These are phyloP conservation scores for Zaprionus capensis DNA, from an alignment of 1,140 invertebrate species.

Conservation along the genomic window DNA sequence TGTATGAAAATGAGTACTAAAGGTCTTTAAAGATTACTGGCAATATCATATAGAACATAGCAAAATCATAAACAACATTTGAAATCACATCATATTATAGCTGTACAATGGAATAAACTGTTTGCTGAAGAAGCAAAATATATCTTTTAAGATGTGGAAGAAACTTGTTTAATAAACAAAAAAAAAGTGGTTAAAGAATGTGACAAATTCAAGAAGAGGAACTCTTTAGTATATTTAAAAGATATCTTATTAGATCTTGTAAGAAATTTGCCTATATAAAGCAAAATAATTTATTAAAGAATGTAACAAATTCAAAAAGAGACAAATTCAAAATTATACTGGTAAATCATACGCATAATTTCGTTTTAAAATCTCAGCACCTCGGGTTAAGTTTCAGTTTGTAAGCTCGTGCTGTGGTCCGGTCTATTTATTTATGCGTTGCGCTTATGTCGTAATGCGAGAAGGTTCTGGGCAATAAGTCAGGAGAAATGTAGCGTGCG, in stretches of 20 bases:
- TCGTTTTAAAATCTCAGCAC: background rate
- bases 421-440: conserved; percentile 22
- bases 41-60: background rate
- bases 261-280: background rate
- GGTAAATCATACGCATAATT: background rate
- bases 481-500: conserved; percentile 24
- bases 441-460: conserved; percentile 23
- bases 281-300: background rate
- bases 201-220: no score
- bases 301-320: background rate
- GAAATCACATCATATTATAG: no score
- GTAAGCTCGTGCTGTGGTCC: background rate
- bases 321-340: background rate
- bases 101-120: no score
- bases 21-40: background rate
- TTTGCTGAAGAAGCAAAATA: no score
- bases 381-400: background rate
- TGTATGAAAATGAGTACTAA: background rate
- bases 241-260: no score
- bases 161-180: no score
- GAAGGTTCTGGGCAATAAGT: conserved; percentile 36
- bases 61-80: no score
- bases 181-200: no score
- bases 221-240: no score
- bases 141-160: no score